Conservation (phyloP, 2,797 vertebrate species). For the Serranus cabrilla region DNA sequence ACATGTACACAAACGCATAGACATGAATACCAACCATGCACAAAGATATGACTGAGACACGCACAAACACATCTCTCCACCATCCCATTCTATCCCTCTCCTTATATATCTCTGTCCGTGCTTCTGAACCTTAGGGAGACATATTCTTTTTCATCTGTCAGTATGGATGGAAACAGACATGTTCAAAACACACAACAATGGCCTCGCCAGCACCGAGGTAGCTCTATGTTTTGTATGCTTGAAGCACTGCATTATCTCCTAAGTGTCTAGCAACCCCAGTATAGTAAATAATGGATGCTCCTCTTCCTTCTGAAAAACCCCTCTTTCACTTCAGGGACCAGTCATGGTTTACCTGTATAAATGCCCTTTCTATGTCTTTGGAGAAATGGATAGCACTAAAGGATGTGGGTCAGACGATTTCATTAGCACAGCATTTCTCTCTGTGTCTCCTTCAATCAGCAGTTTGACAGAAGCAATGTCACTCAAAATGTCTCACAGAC, state of each 20-base stretch:
- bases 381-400: slow-evolving; percentile 80
- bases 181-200: slow-evolving; percentile 82
- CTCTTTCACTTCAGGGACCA: slow-evolving; percentile 80
- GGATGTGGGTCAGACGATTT: slow-evolving; percentile 83
- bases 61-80: slow-evolving; percentile 53
- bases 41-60: slow-evolving; percentile 59
- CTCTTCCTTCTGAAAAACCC: slow-evolving; percentile 71
- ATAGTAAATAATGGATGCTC: slow-evolving; percentile 85
- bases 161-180: slow-evolving; percentile 82
- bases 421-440: slow-evolving; percentile 79
- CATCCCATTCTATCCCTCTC: slow-evolving; percentile 40
- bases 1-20: slow-evolving; percentile 45
- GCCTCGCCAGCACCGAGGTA: slow-evolving; percentile 72
- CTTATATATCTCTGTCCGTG: slow-evolving; percentile 63
- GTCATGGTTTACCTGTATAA: slow-evolving; percentile 84
- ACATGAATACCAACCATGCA: slow-evolving; percentile 38
- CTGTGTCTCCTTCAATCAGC: slow-evolving; percentile 73
- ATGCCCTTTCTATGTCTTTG: slow-evolving; percentile 81
- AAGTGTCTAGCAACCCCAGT: slow-evolving; percentile 81
- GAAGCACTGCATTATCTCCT: slow-evolving; percentile 84
- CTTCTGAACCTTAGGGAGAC: slow-evolving; percentile 78
- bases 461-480: slow-evolving; percentile 73
- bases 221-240: slow-evolving; percentile 83
- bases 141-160: slow-evolving; percentile 83
- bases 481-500: slow-evolving; percentile 73